These are phyloP conservation scores for Plectropomus leopardus DNA, from an alignment of 2,113 vertebrate species.

Conservation along the genomic window DNA sequence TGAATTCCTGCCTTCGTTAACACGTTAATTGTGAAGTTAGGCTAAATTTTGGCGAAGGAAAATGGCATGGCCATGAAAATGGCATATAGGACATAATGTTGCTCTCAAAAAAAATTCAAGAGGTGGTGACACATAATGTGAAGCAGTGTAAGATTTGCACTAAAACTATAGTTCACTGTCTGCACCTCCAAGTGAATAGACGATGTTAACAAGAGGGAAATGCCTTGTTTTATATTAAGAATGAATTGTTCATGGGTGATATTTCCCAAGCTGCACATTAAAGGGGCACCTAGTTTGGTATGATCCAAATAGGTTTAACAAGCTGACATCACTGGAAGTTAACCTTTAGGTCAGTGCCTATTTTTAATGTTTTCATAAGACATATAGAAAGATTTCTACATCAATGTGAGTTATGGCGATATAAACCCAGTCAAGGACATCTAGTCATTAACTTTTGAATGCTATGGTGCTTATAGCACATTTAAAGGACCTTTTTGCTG, in stretches of 20 bases:
- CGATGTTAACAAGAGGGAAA: background rate
- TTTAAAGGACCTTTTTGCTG: constrained; percentile 45
- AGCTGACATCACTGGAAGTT: constrained; percentile 14
- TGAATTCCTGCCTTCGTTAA: too few relatives aligned
- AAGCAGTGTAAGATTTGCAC: background rate
- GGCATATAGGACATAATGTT: too few relatives aligned
- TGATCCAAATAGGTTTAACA: constrained; percentile 12
- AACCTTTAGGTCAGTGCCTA: constrained; percentile 27
- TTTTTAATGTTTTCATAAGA: constrained; percentile 15
- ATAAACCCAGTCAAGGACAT: constrained; percentile 15
- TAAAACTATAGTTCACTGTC: background rate
- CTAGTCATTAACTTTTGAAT: constrained; percentile 31
- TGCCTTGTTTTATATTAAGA: background rate
- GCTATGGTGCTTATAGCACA: constrained; percentile 16
- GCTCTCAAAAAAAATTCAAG: too few relatives aligned
- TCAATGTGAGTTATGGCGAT: constrained; percentile 11
- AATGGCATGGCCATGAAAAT: too few relatives aligned
- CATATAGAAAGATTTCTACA: background rate
- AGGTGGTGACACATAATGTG: constrained; percentile 1
- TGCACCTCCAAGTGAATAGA: background rate
- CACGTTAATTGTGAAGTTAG: too few relatives aligned
- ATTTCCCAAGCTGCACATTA: background rate
- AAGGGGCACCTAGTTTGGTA: constrained; percentile 21
- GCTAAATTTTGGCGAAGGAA: too few relatives aligned
- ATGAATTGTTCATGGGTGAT: background rate